A percentile compares a stretch with the other conserved stretches of the same genome.
These are phyloP conservation scores for Cheiracanthium punctorium DNA, from an alignment of 2,888 invertebrate genomes.

Conservation along the genomic window DNA sequence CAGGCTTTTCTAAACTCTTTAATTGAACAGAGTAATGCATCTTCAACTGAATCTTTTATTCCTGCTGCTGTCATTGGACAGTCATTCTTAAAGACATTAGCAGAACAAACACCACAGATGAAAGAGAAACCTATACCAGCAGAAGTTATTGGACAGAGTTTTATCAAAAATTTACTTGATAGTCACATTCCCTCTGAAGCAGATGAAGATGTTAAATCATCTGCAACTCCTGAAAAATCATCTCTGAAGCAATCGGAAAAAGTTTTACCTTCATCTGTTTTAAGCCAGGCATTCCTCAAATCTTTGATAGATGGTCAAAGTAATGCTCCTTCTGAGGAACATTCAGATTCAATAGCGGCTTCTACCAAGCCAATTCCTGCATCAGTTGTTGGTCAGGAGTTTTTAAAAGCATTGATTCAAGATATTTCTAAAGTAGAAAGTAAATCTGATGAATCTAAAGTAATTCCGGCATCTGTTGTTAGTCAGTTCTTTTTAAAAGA, in stretches of 20 bases:
- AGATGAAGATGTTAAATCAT: not conserved
- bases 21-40: conserved; percentile 8
- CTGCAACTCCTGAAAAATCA: not conserved
- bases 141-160: conserved; percentile 55
- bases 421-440: not conserved
- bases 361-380: conserved; percentile 18
- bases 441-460: conserved; percentile 2
- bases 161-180: conserved; percentile 46
- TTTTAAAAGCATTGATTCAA: conserved; percentile 17
- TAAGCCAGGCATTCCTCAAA: conserved; percentile 62
- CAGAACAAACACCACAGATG: not conserved
- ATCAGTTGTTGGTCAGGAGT: conserved; percentile 25
- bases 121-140: conserved; percentile 43
- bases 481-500: conserved; percentile 62
- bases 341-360: not conserved
- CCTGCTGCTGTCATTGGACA: conserved; percentile 55
- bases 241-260: not conserved
- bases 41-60: conserved; percentile 12
- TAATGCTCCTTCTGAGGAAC: conserved; percentile 11
- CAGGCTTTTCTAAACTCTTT: conserved; percentile 54
- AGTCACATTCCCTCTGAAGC: not conserved
- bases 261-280: conserved; percentile 47
- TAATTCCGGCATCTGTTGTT: conserved; percentile 54
- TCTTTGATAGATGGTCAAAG: conserved; percentile 42
- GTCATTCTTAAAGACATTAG: conserved; percentile 45